phyloP scores from a whole-genome alignment of 1,140 invertebrate genomes.

The Wiebesia pumilae region DNA sequence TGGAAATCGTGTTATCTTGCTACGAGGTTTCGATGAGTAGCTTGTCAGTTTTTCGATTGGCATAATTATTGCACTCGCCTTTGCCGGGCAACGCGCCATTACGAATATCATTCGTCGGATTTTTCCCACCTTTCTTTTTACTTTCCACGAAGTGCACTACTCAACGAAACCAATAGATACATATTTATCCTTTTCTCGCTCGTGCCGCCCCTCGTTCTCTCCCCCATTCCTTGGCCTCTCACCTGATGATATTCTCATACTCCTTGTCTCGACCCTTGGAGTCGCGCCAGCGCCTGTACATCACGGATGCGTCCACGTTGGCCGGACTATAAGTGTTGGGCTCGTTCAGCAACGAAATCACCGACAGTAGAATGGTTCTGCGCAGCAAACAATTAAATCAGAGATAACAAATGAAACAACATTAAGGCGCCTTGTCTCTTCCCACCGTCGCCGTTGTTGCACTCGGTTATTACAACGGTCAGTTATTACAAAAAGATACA shows the following conservation, averaged over 20 bases:
- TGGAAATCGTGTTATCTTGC: neutral
- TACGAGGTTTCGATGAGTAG: neutral
- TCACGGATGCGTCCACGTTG: slow-evolving; percentile 99
- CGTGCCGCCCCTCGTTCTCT: neutral
- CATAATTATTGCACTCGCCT: neutral
- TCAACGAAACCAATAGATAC: neutral
- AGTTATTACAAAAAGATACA: too few species aligned
- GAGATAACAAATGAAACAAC: neutral
- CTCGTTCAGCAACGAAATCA: slow-evolving; percentile 99
- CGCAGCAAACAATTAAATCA: slow-evolving; percentile 12
- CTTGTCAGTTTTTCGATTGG: neutral
- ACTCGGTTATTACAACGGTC: too few species aligned
- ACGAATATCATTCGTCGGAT: neutral
- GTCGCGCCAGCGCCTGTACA: slow-evolving; percentile 99
- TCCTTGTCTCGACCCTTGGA: slow-evolving; percentile 99
- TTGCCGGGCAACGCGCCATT: neutral
- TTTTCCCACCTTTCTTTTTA: neutral
- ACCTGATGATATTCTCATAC: slow-evolving; percentile 99
- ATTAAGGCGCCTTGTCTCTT: too few species aligned
- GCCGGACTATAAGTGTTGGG: slow-evolving; percentile 99
- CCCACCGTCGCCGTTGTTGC: too few species aligned
- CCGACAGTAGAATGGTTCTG: slow-evolving; percentile 96
- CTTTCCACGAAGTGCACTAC: neutral
- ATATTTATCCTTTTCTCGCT: neutral
- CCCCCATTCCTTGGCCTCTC: slow-evolving; percentile 53